phyloP scores from a whole-genome alignment of 2,888 invertebrate genomes.

The Mythimna ferrago region DNA sequence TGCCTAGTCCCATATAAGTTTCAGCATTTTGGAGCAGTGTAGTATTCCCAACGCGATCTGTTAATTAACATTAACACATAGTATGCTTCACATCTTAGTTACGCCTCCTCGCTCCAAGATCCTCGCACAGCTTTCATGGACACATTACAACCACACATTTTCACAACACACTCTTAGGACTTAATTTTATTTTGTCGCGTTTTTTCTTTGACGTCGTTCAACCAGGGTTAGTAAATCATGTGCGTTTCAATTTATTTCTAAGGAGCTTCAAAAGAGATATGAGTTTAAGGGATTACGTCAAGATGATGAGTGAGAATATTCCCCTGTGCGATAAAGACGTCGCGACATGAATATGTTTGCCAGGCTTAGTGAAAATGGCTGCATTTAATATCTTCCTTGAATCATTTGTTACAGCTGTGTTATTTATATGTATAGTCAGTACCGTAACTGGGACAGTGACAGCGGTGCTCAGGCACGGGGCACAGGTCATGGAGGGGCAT shows the following conservation, averaged over 20 bases:
- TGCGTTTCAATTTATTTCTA: constrained; percentile 5
- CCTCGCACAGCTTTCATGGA: neutral
- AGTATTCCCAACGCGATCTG: too few species aligned
- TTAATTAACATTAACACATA: too few species aligned
- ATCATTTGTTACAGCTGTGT: neutral
- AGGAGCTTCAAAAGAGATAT: neutral
- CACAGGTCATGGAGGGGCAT: too few species aligned
- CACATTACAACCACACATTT: neutral
- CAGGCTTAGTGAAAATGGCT: neutral
- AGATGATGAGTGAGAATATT: constrained; percentile 12
- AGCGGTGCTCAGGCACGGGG: too few species aligned
- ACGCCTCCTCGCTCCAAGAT: neutral
- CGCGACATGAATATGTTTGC: constrained; percentile 7
- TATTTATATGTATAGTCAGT: too few species aligned
- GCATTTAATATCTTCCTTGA: neutral
- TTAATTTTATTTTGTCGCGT: neutral
- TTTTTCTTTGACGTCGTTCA: constrained; percentile 21
- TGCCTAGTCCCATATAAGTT: too few species aligned
- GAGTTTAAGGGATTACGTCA: constrained; percentile 9
- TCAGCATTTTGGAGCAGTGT: too few species aligned
- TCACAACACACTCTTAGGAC: neutral
- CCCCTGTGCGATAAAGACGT: neutral
- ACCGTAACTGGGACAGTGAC: too few species aligned
- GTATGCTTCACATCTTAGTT: neutral
- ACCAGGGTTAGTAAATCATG: constrained; percentile 13